Evolutionary conservation across 2,113 vertebrate species (phyloP).

Genomic region (Phasianus colchicus): DNA sequence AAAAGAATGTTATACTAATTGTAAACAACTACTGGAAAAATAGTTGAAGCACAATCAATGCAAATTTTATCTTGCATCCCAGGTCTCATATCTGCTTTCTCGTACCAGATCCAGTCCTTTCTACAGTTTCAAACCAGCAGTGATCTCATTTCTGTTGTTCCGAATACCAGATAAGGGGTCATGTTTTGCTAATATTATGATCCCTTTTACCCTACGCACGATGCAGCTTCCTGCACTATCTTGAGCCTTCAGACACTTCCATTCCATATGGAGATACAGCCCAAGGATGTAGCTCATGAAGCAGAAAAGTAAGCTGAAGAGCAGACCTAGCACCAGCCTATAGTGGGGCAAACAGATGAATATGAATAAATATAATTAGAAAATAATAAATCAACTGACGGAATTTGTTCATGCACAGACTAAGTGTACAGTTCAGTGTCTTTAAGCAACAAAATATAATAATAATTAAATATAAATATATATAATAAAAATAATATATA

Average conservation of each 20-base stretch:
- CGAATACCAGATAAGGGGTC: background rate
- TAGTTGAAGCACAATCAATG: background rate
- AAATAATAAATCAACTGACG: background rate
- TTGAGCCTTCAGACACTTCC: background rate
- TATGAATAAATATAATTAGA: background rate
- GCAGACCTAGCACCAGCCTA: background rate
- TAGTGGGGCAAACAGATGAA: background rate
- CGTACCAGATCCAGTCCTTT: background rate
- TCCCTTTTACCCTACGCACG: background rate
- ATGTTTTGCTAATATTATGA: background rate
- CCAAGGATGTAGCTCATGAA: background rate
- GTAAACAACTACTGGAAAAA: fast-evolving
- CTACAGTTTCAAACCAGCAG: background rate
- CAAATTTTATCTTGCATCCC: background rate
- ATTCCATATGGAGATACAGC: background rate
- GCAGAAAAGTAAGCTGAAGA: background rate
- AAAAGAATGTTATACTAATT: background rate
- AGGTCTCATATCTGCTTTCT: background rate
- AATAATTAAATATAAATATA: no score
- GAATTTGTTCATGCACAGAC: background rate
- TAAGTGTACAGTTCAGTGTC: background rate
- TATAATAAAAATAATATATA: no score
- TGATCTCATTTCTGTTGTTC: background rate
- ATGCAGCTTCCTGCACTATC: background rate
- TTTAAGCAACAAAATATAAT: background rate